These are phyloP conservation scores for Trachelus stipa DNA, from an alignment of 2,888 invertebrate species.

Conservation along the genomic window DNA sequence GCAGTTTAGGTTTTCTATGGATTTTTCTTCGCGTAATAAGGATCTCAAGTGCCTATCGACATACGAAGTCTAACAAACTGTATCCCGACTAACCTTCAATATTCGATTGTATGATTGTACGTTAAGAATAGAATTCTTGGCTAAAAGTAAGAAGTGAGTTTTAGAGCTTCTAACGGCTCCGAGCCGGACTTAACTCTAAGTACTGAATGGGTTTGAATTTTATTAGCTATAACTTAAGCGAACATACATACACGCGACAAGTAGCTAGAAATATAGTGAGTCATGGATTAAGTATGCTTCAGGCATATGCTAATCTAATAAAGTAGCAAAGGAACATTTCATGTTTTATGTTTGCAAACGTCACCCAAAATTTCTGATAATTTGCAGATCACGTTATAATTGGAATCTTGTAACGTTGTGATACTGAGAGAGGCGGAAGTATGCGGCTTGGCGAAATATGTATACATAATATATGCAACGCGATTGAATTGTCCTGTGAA, in stretches of 20 bases:
- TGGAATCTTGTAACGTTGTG: neutral
- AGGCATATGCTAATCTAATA: neutral
- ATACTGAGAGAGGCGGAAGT: neutral
- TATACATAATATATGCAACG: neutral
- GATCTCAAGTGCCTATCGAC: neutral
- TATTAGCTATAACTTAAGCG: neutral
- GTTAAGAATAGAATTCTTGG: neutral
- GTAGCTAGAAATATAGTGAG: neutral
- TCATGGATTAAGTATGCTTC: neutral
- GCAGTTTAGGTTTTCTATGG: constrained; percentile 10
- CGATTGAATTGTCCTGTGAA: neutral
- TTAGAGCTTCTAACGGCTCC: neutral
- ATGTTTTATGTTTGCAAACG: neutral
- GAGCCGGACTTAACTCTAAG: neutral
- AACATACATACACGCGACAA: neutral
- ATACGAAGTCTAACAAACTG: neutral
- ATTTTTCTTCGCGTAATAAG: neutral
- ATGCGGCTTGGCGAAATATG: neutral
- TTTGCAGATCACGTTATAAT: neutral
- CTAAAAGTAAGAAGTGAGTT: neutral
- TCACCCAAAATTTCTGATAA: neutral
- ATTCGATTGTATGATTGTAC: neutral
- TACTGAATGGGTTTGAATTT: neutral
- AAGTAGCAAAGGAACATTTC: neutral
- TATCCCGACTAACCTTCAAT: neutral